phyloP scores from a whole-genome alignment of 2,113 vertebrate genomes.

The Butorides virescens region DNA sequence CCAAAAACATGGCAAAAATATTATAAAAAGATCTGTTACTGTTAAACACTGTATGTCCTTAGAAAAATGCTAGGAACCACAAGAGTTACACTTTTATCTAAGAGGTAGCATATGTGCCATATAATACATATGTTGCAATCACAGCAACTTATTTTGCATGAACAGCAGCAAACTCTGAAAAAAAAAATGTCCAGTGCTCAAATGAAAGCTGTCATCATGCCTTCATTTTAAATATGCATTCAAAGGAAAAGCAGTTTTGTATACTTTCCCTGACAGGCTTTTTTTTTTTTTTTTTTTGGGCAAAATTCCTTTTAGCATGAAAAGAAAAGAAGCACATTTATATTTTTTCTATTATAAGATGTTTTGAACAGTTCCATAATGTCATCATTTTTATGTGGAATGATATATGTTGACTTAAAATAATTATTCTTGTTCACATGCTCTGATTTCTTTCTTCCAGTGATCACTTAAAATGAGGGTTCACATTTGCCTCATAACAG shows the following conservation, averaged over 20 bases:
- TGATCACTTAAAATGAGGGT: background rate
- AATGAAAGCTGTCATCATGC: slow-evolving; percentile 48
- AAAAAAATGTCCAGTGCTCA: slow-evolving; percentile 53
- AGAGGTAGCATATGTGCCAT: slow-evolving; percentile 50
- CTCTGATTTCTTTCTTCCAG: background rate
- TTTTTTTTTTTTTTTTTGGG: background rate
- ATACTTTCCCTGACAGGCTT: background rate
- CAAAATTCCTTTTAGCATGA: background rate
- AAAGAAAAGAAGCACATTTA: slow-evolving; percentile 25
- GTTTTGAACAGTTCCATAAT: slow-evolving; percentile 28
- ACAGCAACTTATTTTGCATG: slow-evolving; percentile 58
- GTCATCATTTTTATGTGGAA: background rate
- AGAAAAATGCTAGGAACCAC: slow-evolving; percentile 52
- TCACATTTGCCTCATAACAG: background rate
- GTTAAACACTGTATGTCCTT: slow-evolving; percentile 67
- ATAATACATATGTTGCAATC: slow-evolving; percentile 51
- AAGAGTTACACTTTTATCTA: slow-evolving; percentile 62
- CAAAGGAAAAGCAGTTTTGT: slow-evolving; percentile 8
- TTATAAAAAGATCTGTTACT: slow-evolving; percentile 67
- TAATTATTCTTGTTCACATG: slow-evolving; percentile 17
- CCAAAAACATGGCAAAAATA: slow-evolving; percentile 70
- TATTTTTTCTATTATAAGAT: slow-evolving; percentile 12
- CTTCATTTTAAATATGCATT: slow-evolving; percentile 54
- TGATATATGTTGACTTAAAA: background rate
- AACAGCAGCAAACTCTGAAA: slow-evolving; percentile 58